phyloP scores from a whole-genome alignment of 2,797 vertebrate genomes.

The Hydrophis major region DNA sequence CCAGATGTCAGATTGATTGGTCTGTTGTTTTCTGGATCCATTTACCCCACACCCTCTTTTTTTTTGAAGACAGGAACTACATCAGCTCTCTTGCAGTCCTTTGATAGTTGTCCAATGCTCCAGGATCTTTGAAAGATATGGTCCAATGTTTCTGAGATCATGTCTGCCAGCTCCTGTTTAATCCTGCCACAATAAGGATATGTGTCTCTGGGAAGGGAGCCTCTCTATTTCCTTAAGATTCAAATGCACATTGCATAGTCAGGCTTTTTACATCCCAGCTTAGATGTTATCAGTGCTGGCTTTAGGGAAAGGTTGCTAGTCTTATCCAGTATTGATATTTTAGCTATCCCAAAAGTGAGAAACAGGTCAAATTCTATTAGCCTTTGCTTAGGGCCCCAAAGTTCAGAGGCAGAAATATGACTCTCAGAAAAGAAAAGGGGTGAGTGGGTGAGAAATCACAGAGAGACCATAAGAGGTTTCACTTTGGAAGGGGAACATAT shows the following conservation, averaged over 20 bases:
- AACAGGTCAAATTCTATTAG: slow-evolving; percentile 35
- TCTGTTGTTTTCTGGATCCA: no score
- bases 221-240: neutral
- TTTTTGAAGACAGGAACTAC: no score
- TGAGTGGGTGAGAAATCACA: neutral
- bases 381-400: neutral
- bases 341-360: slow-evolving; percentile 35
- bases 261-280: slow-evolving; percentile 10
- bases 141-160: no score
- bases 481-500: neutral
- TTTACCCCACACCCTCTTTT: no score
- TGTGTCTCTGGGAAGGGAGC: neutral
- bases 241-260: neutral
- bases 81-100: no score
- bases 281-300: slow-evolving; percentile 16
- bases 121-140: no score
- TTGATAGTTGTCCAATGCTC: no score
- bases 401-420: neutral
- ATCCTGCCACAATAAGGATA: slow-evolving; percentile 17
- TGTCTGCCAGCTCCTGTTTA: neutral
- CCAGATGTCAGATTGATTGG: no score
- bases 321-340: slow-evolving; percentile 47
- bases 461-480: neutral
- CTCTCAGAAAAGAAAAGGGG: accelerated
- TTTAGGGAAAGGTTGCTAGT: slow-evolving; percentile 3